Evolutionary conservation across 2,888 invertebrate genomes (phyloP).

Genomic region (Calliopum simillimum): DNA sequence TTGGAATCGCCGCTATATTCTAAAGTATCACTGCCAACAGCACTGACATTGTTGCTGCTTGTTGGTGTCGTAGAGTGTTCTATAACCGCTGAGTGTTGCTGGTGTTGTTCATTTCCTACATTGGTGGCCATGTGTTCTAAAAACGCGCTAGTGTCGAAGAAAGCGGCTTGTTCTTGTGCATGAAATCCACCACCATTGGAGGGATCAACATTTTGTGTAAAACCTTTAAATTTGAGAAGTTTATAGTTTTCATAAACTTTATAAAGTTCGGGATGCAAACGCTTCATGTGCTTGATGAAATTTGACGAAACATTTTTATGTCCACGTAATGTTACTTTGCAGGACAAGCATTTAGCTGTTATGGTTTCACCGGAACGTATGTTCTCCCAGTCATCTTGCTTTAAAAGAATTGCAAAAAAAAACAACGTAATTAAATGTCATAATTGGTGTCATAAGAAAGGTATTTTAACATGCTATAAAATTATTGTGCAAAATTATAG

Average conservation of each 20-base stretch:
- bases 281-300: conserved; percentile 50
- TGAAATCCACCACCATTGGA: conserved; percentile 13
- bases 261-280: conserved; percentile 46
- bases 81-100: conserved; percentile 19
- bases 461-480: too few species aligned
- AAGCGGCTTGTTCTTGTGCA: conserved; percentile 29
- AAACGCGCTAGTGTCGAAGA: conserved; percentile 37
- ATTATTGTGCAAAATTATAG: too few species aligned
- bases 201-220: conserved; percentile 16
- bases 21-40: not conserved
- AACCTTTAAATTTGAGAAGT: conserved; percentile 27
- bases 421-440: not conserved
- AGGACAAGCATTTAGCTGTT: conserved; percentile 46
- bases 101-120: conserved; percentile 31
- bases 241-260: conserved; percentile 47
- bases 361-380: conserved; percentile 28
- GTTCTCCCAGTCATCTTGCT: conserved; percentile 35
- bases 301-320: conserved; percentile 49
- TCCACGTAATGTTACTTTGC: conserved; percentile 46
- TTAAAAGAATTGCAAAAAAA: not conserved
- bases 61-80: conserved; percentile 31
- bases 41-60: conserved; percentile 1
- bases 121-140: conserved; percentile 28
- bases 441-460: too few species aligned
- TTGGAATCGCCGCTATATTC: too few species aligned